These are phyloP conservation scores for Pseudomyrmex pallidus DNA, from an alignment of 1,140 invertebrate genomes.

Conservation along the genomic window DNA sequence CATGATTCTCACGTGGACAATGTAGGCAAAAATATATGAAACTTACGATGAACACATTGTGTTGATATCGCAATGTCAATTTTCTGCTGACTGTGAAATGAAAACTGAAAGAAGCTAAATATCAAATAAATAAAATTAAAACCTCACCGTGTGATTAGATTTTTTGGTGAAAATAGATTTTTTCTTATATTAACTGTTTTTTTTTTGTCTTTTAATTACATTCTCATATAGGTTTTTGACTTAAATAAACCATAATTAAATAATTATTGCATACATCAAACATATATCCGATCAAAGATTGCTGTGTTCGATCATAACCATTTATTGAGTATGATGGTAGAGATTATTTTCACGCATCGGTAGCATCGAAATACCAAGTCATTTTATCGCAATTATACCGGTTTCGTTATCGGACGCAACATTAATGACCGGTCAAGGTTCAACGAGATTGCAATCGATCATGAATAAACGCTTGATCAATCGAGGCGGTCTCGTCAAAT, in stretches of 20 bases:
- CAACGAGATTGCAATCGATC: slow-evolving; percentile 59
- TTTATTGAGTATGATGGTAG: background rate
- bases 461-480: slow-evolving; percentile 35
- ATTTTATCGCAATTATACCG: slow-evolving; percentile 11
- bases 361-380: background rate
- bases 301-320: background rate
- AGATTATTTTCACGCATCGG: background rate
- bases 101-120: background rate
- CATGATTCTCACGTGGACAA: slow-evolving; percentile 45
- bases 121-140: background rate
- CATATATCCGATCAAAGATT: background rate
- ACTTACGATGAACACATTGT: background rate
- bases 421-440: slow-evolving; percentile 48
- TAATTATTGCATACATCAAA: background rate
- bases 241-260: too few species aligned
- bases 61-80: background rate
- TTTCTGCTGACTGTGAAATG: background rate
- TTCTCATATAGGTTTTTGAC: background rate
- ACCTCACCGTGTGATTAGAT: background rate
- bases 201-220: too few species aligned
- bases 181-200: background rate
- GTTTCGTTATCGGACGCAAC: slow-evolving; percentile 10
- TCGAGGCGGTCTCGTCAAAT: background rate
- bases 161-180: background rate
- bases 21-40: slow-evolving; percentile 20